Evolutionary conservation across 2,888 invertebrate species (phyloP).

Genomic region (Leptura quadrifasciata): DNA sequence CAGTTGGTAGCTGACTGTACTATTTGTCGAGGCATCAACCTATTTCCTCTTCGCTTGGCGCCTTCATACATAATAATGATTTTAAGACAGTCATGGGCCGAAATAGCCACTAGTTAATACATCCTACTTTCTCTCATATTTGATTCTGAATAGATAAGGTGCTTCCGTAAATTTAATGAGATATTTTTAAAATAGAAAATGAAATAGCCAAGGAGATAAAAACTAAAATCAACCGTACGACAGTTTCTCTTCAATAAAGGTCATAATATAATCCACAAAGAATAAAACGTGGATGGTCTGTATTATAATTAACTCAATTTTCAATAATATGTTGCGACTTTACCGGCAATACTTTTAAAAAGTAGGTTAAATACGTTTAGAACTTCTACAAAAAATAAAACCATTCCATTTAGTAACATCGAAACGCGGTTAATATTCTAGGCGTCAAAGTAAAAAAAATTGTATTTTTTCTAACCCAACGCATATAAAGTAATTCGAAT

Average conservation of each 20-base stretch:
- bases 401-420: no score
- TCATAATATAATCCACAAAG: no score
- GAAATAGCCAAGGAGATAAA: not conserved
- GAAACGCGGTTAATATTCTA: no score
- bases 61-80: not conserved
- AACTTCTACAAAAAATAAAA: no score
- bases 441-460: no score
- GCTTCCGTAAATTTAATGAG: not conserved
- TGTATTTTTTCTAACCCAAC: no score
- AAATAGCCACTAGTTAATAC: not conserved
- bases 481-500: no score
- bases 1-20: not conserved
- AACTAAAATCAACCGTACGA: not conserved
- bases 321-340: no score
- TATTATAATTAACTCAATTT: no score
- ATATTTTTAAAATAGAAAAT: not conserved
- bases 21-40: not conserved
- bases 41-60: constrained; percentile 2
- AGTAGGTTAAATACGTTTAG: no score
- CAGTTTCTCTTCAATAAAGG: not conserved
- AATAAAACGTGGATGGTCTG: no score
- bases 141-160: not conserved
- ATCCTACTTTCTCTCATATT: constrained; percentile 1
- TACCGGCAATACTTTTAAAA: no score
- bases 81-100: not conserved